Evolutionary conservation across 2,888 invertebrate genomes (phyloP).

Genomic region (Sinopyrophorus schimmeli): DNA sequence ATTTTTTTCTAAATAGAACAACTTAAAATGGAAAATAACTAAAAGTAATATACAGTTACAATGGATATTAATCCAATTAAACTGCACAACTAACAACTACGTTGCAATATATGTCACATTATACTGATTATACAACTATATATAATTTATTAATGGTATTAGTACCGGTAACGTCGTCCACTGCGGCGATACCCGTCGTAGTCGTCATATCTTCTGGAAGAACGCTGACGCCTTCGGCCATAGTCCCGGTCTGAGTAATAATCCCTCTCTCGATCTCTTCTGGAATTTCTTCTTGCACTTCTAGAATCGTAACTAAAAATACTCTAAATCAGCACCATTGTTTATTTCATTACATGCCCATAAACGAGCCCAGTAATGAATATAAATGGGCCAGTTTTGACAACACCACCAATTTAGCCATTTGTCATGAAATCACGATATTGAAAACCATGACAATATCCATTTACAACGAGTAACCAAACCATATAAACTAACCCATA

Average conservation of each 20-base stretch:
- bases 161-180: conserved; percentile 48
- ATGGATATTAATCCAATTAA: too few species aligned
- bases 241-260: conserved; percentile 49
- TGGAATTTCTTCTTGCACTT: conserved; percentile 29
- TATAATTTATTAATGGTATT: conserved; percentile 18
- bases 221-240: conserved; percentile 45
- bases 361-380: conserved; percentile 30
- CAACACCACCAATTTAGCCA: conserved; percentile 41
- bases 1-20: too few species aligned
- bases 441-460: conserved; percentile 50
- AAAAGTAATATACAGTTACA: too few species aligned
- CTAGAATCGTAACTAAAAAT: conserved; percentile 52
- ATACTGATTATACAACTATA: neutral
- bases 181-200: conserved; percentile 42
- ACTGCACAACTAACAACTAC: too few species aligned
- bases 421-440: conserved; percentile 40
- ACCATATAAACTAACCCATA: conserved; percentile 54
- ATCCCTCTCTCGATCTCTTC: conserved; percentile 46
- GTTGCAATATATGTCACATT: too few species aligned
- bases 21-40: too few species aligned
- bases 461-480: conserved; percentile 54
- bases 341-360: conserved; percentile 31
- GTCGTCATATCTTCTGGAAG: conserved; percentile 47
- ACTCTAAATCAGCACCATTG: conserved; percentile 43
- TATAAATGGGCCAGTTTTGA: conserved; percentile 28